Evolutionary conservation across 2,113 vertebrate species (phyloP), one percentile per base, ranked within the genome.

Genomic region (Harpagus bidentatus): DNA sequence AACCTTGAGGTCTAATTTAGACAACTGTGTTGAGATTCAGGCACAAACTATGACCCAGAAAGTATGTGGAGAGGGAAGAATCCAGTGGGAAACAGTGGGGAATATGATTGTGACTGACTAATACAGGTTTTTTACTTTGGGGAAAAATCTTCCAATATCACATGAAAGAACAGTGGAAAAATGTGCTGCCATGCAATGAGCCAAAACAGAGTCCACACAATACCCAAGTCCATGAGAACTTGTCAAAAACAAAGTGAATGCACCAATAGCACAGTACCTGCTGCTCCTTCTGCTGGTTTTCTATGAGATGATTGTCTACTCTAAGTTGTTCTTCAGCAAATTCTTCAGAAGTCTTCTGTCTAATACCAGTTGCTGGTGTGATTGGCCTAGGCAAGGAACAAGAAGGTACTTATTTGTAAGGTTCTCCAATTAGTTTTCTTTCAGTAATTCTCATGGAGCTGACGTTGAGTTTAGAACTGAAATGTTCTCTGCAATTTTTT

Each of bases 291-390:
- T 94, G 87, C 12, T 87, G 62, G 11, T 93, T 87, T 73, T 59
- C 69, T 79, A 0, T 26, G 52, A 89, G 61, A 65, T 93, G 55
- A 65, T 84, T 77, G 58, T 97, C 95, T 62, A 52, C 55, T 96
- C 94, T 95, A 47, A 98, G 61, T 67, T 96, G 88, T 26, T 97
- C 88, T 90, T 97, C 88, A 86, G 95, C 36, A 94, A 97, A 96
- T 34, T 97, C 96, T 94, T 97, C 93, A 82, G 95, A 98, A n/a
- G 93, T 84, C 74, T 95, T 95, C 93, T 97, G 89, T 58, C 73
- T 93, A 43, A 83, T 86, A 71, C 61, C 84, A 93, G 56, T 76
- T 74, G 40, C 93, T 91, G 95, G 87, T 69, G 92, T 91, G 74
- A 96, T 96, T 61, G 96, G 70, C 79, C 97, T 98, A 88, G 43